Base-by-base conservation (phyloP, 2,113 vertebrate genomes). In the Pollachius pollachius region DNA sequence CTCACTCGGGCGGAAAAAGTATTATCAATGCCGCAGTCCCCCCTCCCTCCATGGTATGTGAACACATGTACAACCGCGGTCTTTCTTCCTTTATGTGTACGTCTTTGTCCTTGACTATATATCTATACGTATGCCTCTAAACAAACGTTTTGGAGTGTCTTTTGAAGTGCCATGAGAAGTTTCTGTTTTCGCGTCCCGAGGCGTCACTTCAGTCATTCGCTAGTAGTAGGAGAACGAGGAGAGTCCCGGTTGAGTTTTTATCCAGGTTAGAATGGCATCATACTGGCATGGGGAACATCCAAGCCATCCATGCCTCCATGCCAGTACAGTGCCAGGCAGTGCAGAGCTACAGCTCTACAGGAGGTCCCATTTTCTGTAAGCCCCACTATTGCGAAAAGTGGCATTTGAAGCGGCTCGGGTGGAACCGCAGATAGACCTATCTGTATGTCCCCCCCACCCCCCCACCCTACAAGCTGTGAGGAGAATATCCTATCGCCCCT, bases 261-360 rank as follows among this genome's bases (percentile, higher is more conserved):
- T 78, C 74, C 67, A 18, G 30, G 19, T 48, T 2, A 23, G 11
- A 17, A 41, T 37, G 65, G 71, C 72, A 75, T 85, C 85, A 76
- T 77, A 73, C 92, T 91, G 88, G 75, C 85, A 88, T 90, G 89
- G 89, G 89, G 92, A 93, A 93, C 92, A 93, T 93, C 92, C 92
- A 92, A 93, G 91, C 90, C 79, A 80, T 74, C 75, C 78, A 72
- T 85, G 90, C 90, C 92, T 91, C 86, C 88, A 87, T 89, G 89
- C 72, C 87, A 90, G 90, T 81, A 68, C n/a, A 68, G 84, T 88
- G 87, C 88, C 89, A 91, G 89, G 90, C 89, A 88, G 89, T 86
- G 85, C 74, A 68, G 2, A 12, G 54, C 71, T 64, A 84, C 73
- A 78, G 76, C 66, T 34, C 41, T 13, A 48, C 13, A 85, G 86